These are phyloP conservation scores for Heliconius himera DNA, from an alignment of 1,140 invertebrate species.

Conservation along the genomic window DNA sequence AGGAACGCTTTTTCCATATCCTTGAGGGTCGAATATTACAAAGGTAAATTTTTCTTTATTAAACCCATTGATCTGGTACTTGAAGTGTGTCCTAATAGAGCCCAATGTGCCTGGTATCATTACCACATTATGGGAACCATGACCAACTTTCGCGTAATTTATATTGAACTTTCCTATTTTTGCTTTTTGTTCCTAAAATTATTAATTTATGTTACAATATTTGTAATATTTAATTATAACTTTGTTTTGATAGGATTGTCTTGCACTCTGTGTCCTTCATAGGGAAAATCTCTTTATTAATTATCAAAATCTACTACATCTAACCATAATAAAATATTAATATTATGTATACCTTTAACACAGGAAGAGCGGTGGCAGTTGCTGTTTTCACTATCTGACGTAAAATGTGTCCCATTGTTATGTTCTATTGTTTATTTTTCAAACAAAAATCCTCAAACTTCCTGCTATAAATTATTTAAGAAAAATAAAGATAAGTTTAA, in stretches of 20 bases:
- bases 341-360: neutral
- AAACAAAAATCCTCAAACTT: neutral
- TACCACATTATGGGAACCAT: constrained; percentile 85
- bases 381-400: neutral
- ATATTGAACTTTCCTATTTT: constrained; percentile 82
- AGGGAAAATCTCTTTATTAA: too few relatives aligned
- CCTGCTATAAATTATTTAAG: neutral
- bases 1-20: constrained; percentile 92
- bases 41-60: constrained; percentile 87
- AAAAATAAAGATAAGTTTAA: too few relatives aligned
- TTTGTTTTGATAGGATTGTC: too few relatives aligned
- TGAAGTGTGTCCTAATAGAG: constrained; percentile 84
- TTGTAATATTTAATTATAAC: too few relatives aligned
- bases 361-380: neutral
- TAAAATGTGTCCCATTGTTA: neutral
- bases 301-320: too few relatives aligned
- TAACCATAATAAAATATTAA: too few relatives aligned
- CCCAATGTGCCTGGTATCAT: constrained; percentile 89
- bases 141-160: constrained; percentile 88
- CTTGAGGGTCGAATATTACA: constrained; percentile 92
- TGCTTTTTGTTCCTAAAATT: constrained; percentile 65
- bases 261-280: too few relatives aligned
- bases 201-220: neutral
- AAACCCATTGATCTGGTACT: constrained; percentile 25
- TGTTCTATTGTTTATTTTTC: neutral